Evolutionary conservation across 1,140 invertebrate genomes (phyloP).

Genomic region (Halotydeus destructor): DNA sequence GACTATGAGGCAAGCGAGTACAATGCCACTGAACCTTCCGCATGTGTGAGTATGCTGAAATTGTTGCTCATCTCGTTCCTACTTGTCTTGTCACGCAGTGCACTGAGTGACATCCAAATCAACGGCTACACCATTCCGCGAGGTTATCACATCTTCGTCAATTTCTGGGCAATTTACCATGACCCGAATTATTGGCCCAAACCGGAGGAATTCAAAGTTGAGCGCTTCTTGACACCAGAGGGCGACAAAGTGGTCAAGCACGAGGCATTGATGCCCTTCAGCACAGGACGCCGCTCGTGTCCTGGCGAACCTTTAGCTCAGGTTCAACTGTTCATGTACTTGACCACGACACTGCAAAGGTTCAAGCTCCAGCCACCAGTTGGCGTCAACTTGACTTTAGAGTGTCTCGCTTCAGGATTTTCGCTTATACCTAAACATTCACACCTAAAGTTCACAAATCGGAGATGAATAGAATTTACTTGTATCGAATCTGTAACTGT

Average conservation of each 20-base stretch:
- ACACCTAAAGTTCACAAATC: too few relatives aligned
- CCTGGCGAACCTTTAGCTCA: constrained; percentile 61
- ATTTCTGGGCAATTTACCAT: constrained; percentile 42
- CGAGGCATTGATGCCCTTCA: constrained; percentile 20
- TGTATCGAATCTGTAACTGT: too few relatives aligned
- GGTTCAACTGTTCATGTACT: constrained; percentile 63
- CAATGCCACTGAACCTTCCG: constrained; percentile 14
- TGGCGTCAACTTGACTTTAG: too few relatives aligned
- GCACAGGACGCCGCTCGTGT: constrained; percentile 41
- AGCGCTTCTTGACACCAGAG: constrained; percentile 30
- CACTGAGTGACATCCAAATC: constrained; percentile 9
- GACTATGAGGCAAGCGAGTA: constrained; percentile 14
- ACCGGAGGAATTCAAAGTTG: constrained; percentile 44
- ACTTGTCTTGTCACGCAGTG: too few relatives aligned
- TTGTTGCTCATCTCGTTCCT: too few relatives aligned
- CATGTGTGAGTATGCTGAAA: neutral
- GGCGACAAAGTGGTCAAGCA: constrained; percentile 17
- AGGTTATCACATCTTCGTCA: constrained; percentile 33
- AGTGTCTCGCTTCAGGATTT: too few relatives aligned
- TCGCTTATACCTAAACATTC: too few relatives aligned
- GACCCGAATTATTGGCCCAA: constrained; percentile 41
- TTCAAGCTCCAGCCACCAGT: too few relatives aligned
- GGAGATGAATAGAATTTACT: too few relatives aligned
- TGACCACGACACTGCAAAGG: constrained; percentile 48
- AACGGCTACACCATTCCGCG: constrained; percentile 15